Conservation (phyloP, 2,797 vertebrate species). For the Trichosurus vulpecula region DNA sequence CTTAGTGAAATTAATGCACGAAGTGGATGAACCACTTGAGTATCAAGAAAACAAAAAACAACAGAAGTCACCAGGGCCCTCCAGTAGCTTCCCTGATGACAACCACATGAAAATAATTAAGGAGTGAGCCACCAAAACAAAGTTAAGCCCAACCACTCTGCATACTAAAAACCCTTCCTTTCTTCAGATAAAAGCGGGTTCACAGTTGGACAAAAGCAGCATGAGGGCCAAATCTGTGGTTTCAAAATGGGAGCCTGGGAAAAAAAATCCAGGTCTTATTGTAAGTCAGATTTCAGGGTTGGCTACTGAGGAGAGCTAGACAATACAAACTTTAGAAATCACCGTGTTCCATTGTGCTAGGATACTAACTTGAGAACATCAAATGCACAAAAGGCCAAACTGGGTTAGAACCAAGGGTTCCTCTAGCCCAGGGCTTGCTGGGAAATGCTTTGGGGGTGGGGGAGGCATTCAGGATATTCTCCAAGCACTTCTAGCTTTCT, state of each 20-base stretch:
- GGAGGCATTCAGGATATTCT: neutral
- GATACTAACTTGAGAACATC: neutral
- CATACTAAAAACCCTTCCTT: neutral
- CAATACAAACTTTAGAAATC: neutral
- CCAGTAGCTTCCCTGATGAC: neutral
- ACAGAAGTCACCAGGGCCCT: neutral
- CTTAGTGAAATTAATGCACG: slow-evolving; percentile 66
- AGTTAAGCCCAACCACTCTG: neutral
- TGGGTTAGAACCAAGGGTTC: neutral
- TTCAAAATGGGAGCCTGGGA: neutral
- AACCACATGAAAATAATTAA: neutral
- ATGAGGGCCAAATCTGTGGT: neutral
- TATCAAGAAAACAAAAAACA: slow-evolving; percentile 53
- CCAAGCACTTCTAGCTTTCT: neutral
- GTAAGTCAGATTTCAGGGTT: neutral
- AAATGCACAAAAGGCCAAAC: neutral
- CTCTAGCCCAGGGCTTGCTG: neutral
- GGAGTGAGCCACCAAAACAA: neutral
- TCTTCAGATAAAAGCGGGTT: neutral
- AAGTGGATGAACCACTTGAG: slow-evolving; percentile 55
- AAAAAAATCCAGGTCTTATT: neutral
- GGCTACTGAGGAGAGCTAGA: fast-evolving
- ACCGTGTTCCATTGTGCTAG: neutral
- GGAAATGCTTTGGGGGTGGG: neutral
- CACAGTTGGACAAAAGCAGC: fast-evolving